Percentiles rank a stretch among this genome's conserved stretches.
These are phyloP conservation scores for Drosophila bifasciata DNA, from an alignment of 1,140 invertebrate species.

Conservation along the genomic window DNA sequence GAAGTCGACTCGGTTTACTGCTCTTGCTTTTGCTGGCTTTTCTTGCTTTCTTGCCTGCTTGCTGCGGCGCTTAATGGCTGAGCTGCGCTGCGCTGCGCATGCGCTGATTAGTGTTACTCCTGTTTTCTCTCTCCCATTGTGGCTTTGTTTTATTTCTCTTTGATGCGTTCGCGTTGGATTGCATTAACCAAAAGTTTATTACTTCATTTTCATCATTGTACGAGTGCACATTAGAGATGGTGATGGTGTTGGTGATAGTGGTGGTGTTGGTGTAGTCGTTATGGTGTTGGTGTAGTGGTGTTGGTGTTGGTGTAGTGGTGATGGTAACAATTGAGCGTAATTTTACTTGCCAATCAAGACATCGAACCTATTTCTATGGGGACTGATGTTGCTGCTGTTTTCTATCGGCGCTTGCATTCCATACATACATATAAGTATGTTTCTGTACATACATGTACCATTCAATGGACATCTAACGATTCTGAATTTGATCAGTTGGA, in stretches of 20 bases:
- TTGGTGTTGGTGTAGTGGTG: background rate
- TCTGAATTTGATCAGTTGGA: background rate
- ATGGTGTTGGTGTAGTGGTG: background rate
- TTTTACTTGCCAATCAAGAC: slow-evolving; percentile 55
- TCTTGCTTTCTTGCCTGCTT: slow-evolving; percentile 17
- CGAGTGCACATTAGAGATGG: slow-evolving; percentile 61
- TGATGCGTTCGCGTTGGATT: slow-evolving; percentile 55
- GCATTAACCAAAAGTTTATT: slow-evolving; percentile 71
- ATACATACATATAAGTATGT: background rate
- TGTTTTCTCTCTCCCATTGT: slow-evolving; percentile 57
- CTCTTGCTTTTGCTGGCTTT: slow-evolving; percentile 32
- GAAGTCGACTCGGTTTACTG: slow-evolving; percentile 53
- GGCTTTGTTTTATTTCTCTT: slow-evolving; percentile 35
- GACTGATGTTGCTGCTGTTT: slow-evolving; percentile 15
- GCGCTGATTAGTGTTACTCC: slow-evolving; percentile 62
- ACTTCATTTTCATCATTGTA: slow-evolving; percentile 63
- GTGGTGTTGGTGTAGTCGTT: too few relatives aligned
- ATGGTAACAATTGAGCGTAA: slow-evolving; percentile 60
- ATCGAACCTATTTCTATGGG: slow-evolving; percentile 61
- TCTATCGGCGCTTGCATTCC: slow-evolving; percentile 18
- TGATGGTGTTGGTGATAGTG: slow-evolving; percentile 36
- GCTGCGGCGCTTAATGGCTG: slow-evolving; percentile 50
- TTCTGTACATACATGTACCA: too few relatives aligned
- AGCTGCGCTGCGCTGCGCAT: slow-evolving; percentile 29
- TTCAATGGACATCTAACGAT: background rate